These are phyloP conservation scores for Himantopus leucocephalus DNA, from an alignment of 2,113 vertebrate species.

Conservation along the genomic window DNA sequence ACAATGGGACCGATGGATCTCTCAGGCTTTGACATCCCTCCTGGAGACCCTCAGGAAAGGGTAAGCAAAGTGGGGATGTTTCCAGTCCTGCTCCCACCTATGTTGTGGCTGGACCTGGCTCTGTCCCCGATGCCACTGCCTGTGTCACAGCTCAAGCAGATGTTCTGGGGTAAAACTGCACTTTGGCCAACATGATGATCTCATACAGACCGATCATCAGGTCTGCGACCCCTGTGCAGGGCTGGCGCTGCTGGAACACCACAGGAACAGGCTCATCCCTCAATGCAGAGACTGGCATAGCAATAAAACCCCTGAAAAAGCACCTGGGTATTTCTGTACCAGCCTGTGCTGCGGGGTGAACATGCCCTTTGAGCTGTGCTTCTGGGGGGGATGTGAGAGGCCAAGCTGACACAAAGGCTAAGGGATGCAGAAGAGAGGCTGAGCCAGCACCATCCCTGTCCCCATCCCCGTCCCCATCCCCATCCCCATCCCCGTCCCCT, in stretches of 20 bases:
- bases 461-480: neutral
- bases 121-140: neutral
- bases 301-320: neutral
- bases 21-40: neutral
- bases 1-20: neutral
- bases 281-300: neutral
- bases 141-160: neutral
- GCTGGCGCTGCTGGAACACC: neutral
- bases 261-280: neutral
- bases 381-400: neutral
- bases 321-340: neutral
- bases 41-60: neutral
- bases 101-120: neutral
- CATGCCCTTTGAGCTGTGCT: accelerated
- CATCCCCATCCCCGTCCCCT: neutral
- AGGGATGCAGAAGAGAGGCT: neutral
- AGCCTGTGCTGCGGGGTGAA: neutral
- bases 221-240: neutral
- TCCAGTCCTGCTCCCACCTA: neutral
- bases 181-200: accelerated
- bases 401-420: neutral
- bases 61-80: no score
- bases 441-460: neutral
- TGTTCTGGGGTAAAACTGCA: neutral
- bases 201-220: neutral